Evolutionary conservation across 2,797 vertebrate species (phyloP).

Genomic region (Chromis chromis): DNA sequence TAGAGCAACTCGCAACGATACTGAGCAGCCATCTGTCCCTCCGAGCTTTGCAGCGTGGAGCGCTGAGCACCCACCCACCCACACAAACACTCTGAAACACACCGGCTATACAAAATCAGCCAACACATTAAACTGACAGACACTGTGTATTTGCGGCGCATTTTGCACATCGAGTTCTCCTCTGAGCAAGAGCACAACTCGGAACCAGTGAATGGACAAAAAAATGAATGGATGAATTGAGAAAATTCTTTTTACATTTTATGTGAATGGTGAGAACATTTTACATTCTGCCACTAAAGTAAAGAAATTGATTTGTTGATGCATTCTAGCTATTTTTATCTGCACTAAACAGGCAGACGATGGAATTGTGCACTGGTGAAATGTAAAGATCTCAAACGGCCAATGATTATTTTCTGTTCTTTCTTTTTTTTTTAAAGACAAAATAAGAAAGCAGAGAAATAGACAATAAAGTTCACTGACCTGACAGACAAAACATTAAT

Average conservation of each 20-base stretch:
- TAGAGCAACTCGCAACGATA: conserved; percentile 59
- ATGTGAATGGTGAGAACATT: not conserved
- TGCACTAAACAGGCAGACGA: conserved; percentile 3
- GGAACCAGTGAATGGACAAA: conserved; percentile 20
- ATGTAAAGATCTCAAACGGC: conserved; percentile 3
- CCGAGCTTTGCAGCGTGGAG: conserved; percentile 51
- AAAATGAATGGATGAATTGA: conserved; percentile 7
- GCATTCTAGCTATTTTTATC: conserved; percentile 26
- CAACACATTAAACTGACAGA: conserved; percentile 35
- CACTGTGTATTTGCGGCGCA: conserved; percentile 20
- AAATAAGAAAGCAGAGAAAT: conserved; percentile 21
- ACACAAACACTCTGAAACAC: conserved; percentile 43
- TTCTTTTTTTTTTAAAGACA: not conserved
- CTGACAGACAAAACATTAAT: conserved; percentile 28
- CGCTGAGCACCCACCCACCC: conserved; percentile 42
- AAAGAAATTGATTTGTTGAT: conserved; percentile 21
- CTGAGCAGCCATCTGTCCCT: conserved; percentile 82
- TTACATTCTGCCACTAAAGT: not conserved
- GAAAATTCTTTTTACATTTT: not conserved
- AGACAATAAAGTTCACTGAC: conserved; percentile 21
- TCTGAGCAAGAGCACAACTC: not conserved
- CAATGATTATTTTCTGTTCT: not conserved
- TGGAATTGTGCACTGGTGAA: not conserved
- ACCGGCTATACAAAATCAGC: conserved; percentile 21
- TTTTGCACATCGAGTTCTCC: conserved; percentile 1